Base-by-base conservation (phyloP, 2,113 vertebrate species). In the Elachura formosa region DNA sequence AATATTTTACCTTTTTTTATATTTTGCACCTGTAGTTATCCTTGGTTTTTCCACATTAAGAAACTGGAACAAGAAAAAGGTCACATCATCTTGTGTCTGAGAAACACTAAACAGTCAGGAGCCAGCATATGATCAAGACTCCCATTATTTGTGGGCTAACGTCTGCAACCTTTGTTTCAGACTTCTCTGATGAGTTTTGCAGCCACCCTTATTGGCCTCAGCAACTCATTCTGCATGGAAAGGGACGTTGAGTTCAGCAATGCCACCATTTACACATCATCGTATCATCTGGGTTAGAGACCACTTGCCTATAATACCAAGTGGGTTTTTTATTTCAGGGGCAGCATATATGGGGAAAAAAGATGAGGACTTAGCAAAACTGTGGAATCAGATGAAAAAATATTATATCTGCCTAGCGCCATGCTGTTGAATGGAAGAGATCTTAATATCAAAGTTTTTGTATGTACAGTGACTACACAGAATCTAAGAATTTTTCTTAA, bases 381-480 rank as follows among this genome's bases (percentile, higher is more conserved):
- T 94, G 61, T 88, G 84, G n/a, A 83, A 74, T 66, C 46, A 87
- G 58, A 87, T 88, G 55, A 67, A 93, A 98, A 43, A 96, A 94
- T 91, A 41, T 87, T 90, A 41, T 63, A 61, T 56, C 41, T 87
- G 33, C 34, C 6, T 56, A 45, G 77, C 19, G 21, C 25, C n/a
- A 19, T 6, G n/a, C 46, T 14, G 21, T 29, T 45, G 52, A 45
- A 10, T 13, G 59, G 46, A 43, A 40, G 5, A 25, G 40, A n/a
- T 4, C 6, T 46, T 46, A 34, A 18, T 40, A 62, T 59, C 24
- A 72, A 59, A 78, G 26, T 58, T 52, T 9, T 84, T 74, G 33
- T 63, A 28, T 64, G 24, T 28, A 61, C 22, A 38, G 38, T 71
- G 33, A 8, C 34, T 91, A 71, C 75, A 33, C 63, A 75, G 71